Evolutionary conservation across 2,113 vertebrate species (phyloP), one percentile per base, ranked within the genome.

Genomic region (Tautogolabrus adspersus): DNA sequence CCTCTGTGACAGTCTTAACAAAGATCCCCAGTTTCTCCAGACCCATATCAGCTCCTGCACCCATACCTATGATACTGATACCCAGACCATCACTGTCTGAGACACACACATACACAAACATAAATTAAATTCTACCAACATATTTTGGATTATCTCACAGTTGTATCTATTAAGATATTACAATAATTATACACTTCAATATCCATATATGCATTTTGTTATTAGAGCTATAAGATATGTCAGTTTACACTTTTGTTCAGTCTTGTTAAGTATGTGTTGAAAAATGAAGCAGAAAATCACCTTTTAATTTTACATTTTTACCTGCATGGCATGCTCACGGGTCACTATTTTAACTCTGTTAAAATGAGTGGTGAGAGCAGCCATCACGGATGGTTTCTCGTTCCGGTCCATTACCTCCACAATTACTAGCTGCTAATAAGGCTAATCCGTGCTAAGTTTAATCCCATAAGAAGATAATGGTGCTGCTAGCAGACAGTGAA

Each of bases 11-110:
- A 0, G 97, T 98, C 94, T 99, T 99, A 65, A 99, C 97, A 0
- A 99, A 99, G 94, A 98, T 99, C 9, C 97, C 97, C 77, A 99
- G 87, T 80, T 99, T 98, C 92, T 98, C 97, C 90, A 99, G 94
- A 49, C 97, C 97, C 97, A 98, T 98, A 84, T 98, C 97, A 0
- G 97, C 97, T 21, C 97, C 97, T 0, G 97, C 97, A 0, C 97
- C 97, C 97, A 99, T 99, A 16, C 97, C 97, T 0, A 99, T 99
- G 86, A 99, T 99, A 86, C 97, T 98, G 94, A 99, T 98, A 5
- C 97, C 97, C 77, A 99, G 90, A 34, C 97, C 97, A 5, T 97
- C 96, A 0, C 95, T 95, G 87, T 97, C 97, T 99, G 0, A 23
- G 3, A 76, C 5, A 67, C 52, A 77, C 62, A 59, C n/a, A n/a